Evolutionary conservation across 2,113 vertebrate genomes (phyloP).

Genomic region (Cebidichthys violaceus): DNA sequence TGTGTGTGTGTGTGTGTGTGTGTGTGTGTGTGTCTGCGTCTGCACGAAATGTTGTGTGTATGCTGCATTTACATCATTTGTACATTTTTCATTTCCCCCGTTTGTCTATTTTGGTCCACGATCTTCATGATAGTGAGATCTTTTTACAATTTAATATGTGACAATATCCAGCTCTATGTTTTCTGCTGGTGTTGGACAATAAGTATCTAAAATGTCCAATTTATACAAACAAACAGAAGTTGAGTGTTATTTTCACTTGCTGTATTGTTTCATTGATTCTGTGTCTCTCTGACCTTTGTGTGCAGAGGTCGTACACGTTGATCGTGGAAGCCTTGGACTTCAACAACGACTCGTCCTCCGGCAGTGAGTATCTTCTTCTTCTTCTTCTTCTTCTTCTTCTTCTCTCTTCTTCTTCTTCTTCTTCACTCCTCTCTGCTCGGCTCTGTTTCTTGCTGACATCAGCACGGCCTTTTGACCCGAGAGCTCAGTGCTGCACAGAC

Average conservation of each 20-base stretch:
- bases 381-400: not conserved
- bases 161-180: not conserved
- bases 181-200: not conserved
- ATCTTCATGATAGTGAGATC: not conserved
- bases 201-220: not conserved
- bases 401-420: not conserved
- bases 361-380: conserved; percentile 85
- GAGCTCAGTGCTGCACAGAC: not conserved
- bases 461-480: not conserved
- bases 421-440: not conserved
- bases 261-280: not conserved
- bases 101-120: not conserved
- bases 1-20: not conserved
- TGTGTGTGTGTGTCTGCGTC: not conserved
- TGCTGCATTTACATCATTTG: not conserved
- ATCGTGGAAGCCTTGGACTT: conserved; percentile 94
- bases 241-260: not conserved
- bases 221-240: not conserved
- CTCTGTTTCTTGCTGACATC: not conserved
- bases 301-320: conserved; percentile 92
- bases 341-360: conserved; percentile 87
- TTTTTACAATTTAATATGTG: not conserved
- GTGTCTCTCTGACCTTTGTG: conserved; percentile 8
- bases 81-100: not conserved
- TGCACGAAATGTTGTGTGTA: not conserved